Conservation (phyloP, 2,797 vertebrate species). For the Hippocampus kuda region DNA sequence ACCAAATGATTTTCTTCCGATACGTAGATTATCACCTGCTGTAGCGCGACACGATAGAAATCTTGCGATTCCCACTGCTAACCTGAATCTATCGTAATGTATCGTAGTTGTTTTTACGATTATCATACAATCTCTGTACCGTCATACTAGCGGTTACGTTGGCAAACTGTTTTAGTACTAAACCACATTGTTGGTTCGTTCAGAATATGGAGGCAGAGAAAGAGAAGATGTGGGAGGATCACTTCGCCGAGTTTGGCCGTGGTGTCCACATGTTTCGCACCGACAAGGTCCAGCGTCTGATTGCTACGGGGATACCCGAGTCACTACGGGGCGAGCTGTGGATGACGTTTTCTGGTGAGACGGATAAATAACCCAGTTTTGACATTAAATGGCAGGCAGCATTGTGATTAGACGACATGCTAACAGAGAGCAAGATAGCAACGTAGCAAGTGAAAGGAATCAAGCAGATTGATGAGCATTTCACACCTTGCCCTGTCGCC, state of each 20-base stretch:
- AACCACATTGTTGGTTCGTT: background rate
- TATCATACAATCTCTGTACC: too few relatives aligned
- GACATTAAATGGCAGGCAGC: too few relatives aligned
- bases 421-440: background rate
- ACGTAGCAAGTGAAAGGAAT: background rate
- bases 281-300: conserved; percentile 81
- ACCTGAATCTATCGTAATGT: too few relatives aligned
- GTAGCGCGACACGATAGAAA: too few relatives aligned
- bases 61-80: too few relatives aligned
- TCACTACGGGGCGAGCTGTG: conserved; percentile 86
- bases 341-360: conserved; percentile 84
- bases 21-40: too few relatives aligned
- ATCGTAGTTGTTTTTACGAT: too few relatives aligned
- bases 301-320: conserved; percentile 88
- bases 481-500: background rate
- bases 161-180: too few relatives aligned
- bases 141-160: too few relatives aligned
- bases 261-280: conserved; percentile 94
- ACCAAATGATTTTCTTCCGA: conserved; percentile 1
- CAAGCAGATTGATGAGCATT: background rate
- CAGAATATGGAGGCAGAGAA: conserved; percentile 77
- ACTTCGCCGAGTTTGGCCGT: conserved; percentile 82
- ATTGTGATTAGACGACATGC: background rate
- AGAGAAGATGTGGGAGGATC: conserved; percentile 81
- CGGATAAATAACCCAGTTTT: too few relatives aligned